phyloP scores from a whole-genome alignment of 2,113 vertebrate species.

The Cochlearius cochlearius region DNA sequence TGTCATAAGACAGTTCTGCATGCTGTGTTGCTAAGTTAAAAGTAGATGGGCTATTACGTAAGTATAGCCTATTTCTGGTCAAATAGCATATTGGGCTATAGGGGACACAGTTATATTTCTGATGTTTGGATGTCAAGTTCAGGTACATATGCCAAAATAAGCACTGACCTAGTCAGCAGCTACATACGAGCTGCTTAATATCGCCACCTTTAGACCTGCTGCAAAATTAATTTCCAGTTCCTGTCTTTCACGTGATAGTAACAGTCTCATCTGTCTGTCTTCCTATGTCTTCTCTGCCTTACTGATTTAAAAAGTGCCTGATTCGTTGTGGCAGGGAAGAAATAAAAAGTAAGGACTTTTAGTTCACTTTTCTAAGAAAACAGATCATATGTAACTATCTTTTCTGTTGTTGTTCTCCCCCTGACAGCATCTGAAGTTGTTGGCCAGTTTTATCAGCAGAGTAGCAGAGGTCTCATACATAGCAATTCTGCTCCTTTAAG shows the following conservation, averaged over 20 bases:
- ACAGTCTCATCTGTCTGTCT: not conserved
- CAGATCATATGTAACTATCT: not conserved
- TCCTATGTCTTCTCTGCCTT: not conserved
- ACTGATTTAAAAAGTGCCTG: not conserved
- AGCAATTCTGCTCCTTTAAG: not conserved
- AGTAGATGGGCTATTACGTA: not conserved
- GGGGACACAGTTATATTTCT: not conserved
- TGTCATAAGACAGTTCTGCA: not conserved
- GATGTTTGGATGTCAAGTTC: not conserved
- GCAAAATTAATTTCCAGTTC: not conserved
- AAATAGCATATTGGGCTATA: fast-evolving
- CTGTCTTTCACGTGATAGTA: not conserved
- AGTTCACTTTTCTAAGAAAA: not conserved
- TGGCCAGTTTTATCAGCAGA: not conserved
- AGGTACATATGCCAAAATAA: not conserved
- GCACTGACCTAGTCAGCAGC: not conserved
- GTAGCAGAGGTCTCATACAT: not conserved
- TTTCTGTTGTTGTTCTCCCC: not conserved
- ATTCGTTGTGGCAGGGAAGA: not conserved
- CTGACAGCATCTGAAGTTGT: not conserved
- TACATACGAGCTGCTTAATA: not conserved
- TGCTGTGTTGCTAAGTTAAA: not conserved
- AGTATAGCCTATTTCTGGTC: not conserved
- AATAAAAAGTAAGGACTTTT: not conserved
- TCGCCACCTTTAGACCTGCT: not conserved